These are phyloP conservation scores for Pelochelys cantorii DNA, from an alignment of 2,797 vertebrate species.

Conservation along the genomic window DNA sequence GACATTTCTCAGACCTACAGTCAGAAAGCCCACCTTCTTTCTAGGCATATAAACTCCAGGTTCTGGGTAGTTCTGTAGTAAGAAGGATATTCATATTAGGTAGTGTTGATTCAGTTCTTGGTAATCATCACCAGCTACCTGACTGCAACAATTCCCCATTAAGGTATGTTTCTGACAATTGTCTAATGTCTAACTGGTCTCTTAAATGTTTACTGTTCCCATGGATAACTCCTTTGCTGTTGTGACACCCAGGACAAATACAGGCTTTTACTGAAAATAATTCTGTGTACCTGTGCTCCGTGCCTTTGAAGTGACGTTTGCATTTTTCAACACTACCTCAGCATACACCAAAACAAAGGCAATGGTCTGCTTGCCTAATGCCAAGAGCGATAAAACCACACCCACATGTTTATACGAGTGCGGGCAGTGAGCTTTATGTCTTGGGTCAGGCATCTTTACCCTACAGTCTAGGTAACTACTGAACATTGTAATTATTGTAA, in stretches of 20 bases:
- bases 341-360: background rate
- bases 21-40: background rate
- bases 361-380: background rate
- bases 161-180: background rate
- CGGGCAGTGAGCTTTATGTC: conserved; percentile 37
- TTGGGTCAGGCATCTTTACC: conserved; percentile 26
- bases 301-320: background rate
- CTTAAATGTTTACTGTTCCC: background rate
- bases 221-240: background rate
- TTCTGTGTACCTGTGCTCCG: fast-evolving
- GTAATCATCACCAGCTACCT: fast-evolving
- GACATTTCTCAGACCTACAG: background rate
- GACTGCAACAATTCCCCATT: background rate
- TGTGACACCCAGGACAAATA: background rate
- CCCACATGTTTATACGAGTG: background rate
- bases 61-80: fast-evolving
- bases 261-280: background rate
- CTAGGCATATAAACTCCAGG: fast-evolving
- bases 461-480: conserved; percentile 23
- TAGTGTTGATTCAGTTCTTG: fast-evolving
- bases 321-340: background rate
- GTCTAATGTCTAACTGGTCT: background rate
- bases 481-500: conserved; percentile 51
- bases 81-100: background rate
- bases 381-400: background rate